Conservation (phyloP, 2,113 vertebrate species). For the Anarhynchus alexandrinus region DNA sequence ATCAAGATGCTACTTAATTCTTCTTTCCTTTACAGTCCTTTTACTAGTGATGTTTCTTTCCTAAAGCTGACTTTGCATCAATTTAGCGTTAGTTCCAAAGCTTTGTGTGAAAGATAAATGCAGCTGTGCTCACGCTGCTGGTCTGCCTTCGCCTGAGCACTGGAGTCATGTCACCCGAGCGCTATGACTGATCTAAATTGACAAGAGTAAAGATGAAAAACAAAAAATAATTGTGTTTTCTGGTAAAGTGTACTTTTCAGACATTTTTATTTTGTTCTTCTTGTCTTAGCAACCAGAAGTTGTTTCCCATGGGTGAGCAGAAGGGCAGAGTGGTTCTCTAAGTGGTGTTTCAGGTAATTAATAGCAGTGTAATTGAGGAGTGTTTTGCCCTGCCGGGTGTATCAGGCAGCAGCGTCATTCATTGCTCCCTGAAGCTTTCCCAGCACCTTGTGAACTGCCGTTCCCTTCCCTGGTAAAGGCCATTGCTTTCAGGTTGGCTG, state of each 20-base stretch:
- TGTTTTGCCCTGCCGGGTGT: neutral
- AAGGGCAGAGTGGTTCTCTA: neutral
- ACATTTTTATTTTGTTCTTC: neutral
- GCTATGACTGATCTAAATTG: constrained; percentile 1
- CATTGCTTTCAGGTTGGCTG: constrained; percentile 10
- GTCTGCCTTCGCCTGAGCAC: neutral
- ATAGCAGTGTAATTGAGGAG: neutral
- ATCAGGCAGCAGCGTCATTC: neutral
- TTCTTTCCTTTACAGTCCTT: neutral
- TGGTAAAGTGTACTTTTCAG: neutral
- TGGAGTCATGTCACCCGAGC: neutral
- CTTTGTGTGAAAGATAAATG: constrained; percentile 37
- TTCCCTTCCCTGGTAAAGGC: neutral
- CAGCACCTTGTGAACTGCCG: neutral
- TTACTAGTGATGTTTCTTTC: constrained; percentile 29
- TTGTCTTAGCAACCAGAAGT: neutral
- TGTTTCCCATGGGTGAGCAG: neutral
- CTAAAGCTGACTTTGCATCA: constrained; percentile 27
- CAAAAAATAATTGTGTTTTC: neutral
- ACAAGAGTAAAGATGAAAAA: constrained; percentile 3
- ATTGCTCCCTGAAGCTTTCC: neutral
- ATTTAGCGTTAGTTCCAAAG: constrained; percentile 30
- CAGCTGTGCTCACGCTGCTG: neutral
- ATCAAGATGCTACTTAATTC: constrained; percentile 23
- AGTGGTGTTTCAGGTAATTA: constrained; percentile 44